These are phyloP conservation scores for Illadopsis cleaveri DNA, from an alignment of 2,113 vertebrate species.

Conservation along the genomic window DNA sequence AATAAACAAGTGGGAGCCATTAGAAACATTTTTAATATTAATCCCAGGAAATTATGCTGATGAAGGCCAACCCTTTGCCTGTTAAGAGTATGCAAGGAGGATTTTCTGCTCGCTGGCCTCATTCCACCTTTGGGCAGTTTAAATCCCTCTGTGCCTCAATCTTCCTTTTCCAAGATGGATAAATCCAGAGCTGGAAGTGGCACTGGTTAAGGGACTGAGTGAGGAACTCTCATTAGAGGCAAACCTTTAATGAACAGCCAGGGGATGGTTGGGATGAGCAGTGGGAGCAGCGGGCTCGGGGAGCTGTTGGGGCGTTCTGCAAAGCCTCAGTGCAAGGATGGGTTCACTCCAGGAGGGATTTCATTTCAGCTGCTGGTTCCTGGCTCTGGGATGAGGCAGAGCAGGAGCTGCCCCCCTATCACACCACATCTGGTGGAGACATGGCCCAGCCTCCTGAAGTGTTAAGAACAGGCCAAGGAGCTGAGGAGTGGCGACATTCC, in stretches of 20 bases:
- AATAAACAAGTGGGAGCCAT: conserved; percentile 48
- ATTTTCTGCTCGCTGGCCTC: fast-evolving
- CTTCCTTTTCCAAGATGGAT: not conserved
- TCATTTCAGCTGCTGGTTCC: fast-evolving
- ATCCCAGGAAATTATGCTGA: conserved; percentile 42
- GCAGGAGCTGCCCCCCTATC: not conserved
- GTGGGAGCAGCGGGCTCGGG: fast-evolving
- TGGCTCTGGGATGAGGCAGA: not conserved
- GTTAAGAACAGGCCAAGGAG: not conserved
- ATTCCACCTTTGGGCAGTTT: not conserved
- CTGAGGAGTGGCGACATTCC: fast-evolving
- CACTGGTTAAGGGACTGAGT: fast-evolving
- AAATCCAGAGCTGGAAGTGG: not conserved
- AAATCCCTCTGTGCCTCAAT: not conserved
- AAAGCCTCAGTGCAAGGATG: too few species aligned
- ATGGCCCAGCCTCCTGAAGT: not conserved
- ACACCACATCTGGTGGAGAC: fast-evolving
- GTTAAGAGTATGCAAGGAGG: not conserved
- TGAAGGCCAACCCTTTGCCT: not conserved
- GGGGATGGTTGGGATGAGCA: not conserved
- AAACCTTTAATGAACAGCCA: not conserved
- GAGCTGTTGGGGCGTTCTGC: not conserved
- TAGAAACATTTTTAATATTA: conserved; percentile 42
- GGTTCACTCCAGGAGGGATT: not conserved
- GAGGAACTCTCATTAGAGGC: fast-evolving